Evolutionary conservation across 2,888 invertebrate genomes (phyloP).

Genomic region (Atrina japonica): DNA sequence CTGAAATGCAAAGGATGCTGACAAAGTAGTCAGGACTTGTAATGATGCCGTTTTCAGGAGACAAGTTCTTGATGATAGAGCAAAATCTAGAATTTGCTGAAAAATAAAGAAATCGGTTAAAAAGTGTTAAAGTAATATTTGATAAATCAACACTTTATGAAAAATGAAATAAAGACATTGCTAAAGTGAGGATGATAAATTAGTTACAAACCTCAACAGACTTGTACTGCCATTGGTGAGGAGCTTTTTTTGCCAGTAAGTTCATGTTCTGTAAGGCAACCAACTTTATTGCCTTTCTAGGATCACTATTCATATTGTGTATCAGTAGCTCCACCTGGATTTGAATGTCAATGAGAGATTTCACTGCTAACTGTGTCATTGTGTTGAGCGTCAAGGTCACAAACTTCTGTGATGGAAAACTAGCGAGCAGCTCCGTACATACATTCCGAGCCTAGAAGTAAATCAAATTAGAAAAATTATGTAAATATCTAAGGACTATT

Average conservation of each 20-base stretch:
- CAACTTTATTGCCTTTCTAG: conserved; percentile 86
- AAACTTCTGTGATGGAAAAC: conserved; percentile 90
- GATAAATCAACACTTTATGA: too few relatives aligned
- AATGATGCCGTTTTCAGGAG: conserved; percentile 82
- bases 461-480: too few relatives aligned
- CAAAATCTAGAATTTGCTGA: conserved; percentile 81
- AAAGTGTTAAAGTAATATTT: too few relatives aligned
- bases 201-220: conserved; percentile 82
- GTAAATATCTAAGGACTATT: too few relatives aligned
- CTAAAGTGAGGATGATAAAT: too few relatives aligned
- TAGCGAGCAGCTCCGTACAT: conserved; percentile 88
- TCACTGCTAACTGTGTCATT: conserved; percentile 92
- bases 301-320: conserved; percentile 86
- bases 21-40: conserved; percentile 84
- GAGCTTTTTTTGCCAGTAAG: conserved; percentile 87
- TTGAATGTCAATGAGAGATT: conserved; percentile 94
- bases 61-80: conserved; percentile 74
- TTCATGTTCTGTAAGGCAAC: conserved; percentile 86
- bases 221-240: conserved; percentile 89
- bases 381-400: conserved; percentile 92
- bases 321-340: conserved; percentile 88
- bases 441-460: conserved; percentile 86
- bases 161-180: neutral
- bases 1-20: conserved; percentile 85
- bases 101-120: conserved; percentile 22